Percentiles rank a stretch among this genome's conserved stretches.
Evolutionary conservation across 2,888 invertebrate species (phyloP).

Genomic region (Unio delphinus): DNA sequence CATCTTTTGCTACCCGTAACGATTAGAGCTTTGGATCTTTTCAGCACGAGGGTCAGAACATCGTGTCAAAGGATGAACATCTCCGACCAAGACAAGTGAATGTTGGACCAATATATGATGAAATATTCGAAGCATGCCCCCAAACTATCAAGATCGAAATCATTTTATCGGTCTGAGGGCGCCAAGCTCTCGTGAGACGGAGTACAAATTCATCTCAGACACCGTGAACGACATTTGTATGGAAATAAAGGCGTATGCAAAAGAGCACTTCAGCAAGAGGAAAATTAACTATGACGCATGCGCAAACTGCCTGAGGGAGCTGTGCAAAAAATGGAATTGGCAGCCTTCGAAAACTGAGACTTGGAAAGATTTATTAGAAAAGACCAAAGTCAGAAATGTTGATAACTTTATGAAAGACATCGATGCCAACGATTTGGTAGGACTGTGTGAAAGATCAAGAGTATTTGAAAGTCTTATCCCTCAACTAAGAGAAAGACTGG

Average conservation of each 20-base stretch:
- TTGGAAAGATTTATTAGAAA: conserved; percentile 50
- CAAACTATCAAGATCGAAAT: too few relatives aligned
- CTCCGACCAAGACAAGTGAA: too few relatives aligned
- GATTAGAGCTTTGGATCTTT: too few relatives aligned
- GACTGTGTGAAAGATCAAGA: conserved; percentile 44
- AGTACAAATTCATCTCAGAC: conserved; percentile 45
- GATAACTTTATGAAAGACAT: conserved; percentile 23
- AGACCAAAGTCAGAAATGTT: conserved; percentile 24
- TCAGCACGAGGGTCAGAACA: too few relatives aligned
- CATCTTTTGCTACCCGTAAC: too few relatives aligned
- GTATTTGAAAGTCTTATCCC: conserved; percentile 50
- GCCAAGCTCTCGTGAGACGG: conserved; percentile 47
- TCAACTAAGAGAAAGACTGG: conserved; percentile 35
- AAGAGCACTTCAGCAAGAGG: conserved; percentile 36
- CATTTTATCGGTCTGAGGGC: conserved; percentile 3
- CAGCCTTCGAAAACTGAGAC: conserved; percentile 29
- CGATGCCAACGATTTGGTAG: conserved; percentile 35
- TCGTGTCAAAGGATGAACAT: too few relatives aligned
- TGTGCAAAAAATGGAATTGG: conserved; percentile 33
- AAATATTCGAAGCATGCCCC: too few relatives aligned
- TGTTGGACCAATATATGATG: too few relatives aligned
- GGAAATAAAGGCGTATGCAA: conserved; percentile 45
- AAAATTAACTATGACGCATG: conserved; percentile 35
- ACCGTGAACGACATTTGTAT: conserved; percentile 42
- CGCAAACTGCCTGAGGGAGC: conserved; percentile 31